Percentiles rank a stretch among this genome's conserved stretches.
Conservation (phyloP, 37 sponge, comb jelly and placozoan species). For the Crambe crambe region DNA sequence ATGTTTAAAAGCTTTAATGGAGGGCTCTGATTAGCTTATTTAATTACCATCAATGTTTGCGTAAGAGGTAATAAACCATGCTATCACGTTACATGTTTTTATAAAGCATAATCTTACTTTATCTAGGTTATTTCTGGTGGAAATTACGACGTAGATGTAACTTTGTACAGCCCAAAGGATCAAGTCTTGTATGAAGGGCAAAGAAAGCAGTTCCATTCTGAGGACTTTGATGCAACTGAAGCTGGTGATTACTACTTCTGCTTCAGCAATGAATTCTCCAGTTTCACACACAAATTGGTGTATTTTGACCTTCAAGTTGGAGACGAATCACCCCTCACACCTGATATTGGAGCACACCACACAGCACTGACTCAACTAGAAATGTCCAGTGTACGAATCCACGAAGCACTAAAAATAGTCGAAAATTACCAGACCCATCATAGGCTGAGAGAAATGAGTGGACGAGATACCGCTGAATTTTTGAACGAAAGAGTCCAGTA, state of each 20-base stretch:
- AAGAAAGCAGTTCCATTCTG: slow-evolving; percentile 88
- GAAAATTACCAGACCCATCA: slow-evolving; percentile 95
- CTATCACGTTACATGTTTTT: no score
- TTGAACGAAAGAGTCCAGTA: slow-evolving; percentile 84
- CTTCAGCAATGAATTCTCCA: slow-evolving; percentile 98
- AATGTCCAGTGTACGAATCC: slow-evolving; percentile 80
- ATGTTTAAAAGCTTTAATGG: no score
- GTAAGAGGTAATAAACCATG: no score
- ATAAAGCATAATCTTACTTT: no score
- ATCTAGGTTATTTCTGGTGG: slow-evolving; percentile 90
- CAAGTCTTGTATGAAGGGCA: slow-evolving; percentile 71
- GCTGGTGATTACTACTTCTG: slow-evolving; percentile 92
- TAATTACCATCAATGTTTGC: not conserved
- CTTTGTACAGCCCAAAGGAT: slow-evolving; percentile 63
- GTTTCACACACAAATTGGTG: slow-evolving; percentile 94
- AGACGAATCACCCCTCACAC: slow-evolving; percentile 60
- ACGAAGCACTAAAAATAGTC: slow-evolving; percentile 87
- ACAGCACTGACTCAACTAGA: slow-evolving; percentile 94
- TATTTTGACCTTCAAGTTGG: slow-evolving; percentile 89
- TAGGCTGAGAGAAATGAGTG: slow-evolving; percentile 76
- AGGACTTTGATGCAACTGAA: slow-evolving; percentile 58
- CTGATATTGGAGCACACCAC: slow-evolving; percentile 62
- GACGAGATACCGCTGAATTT: slow-evolving; percentile 81
- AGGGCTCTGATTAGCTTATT: no score
- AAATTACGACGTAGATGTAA: slow-evolving; percentile 90